Conservation (phyloP, 1,140 invertebrate genomes). For the Bradynema listronoti region DNA sequence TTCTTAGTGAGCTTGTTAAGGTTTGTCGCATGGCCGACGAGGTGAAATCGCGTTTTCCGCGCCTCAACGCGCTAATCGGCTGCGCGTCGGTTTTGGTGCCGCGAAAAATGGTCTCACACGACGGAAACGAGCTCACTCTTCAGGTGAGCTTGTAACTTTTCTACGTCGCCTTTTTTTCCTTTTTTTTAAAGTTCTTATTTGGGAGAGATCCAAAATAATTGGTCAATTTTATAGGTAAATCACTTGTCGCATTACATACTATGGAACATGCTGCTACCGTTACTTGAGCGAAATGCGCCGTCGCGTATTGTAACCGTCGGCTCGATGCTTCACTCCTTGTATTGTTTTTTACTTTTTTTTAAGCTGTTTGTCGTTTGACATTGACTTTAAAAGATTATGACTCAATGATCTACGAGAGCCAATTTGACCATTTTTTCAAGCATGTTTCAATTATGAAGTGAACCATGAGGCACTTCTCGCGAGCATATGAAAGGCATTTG, state of each 20-base stretch:
- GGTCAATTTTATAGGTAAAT: constrained; percentile 34
- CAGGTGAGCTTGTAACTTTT: constrained; percentile 36
- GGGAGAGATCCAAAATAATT: constrained; percentile 1
- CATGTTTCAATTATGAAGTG: too few relatives aligned
- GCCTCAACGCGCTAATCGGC: constrained; percentile 28
- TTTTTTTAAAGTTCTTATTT: background rate
- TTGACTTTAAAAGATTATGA: too few relatives aligned
- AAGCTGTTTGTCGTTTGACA: too few relatives aligned
- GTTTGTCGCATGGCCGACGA: constrained; percentile 33
- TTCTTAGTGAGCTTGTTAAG: too few relatives aligned
- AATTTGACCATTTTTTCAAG: too few relatives aligned
- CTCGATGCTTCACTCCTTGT: constrained; percentile 39
- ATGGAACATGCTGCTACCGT: constrained; percentile 27
- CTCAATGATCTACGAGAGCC: too few relatives aligned
- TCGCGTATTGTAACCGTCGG: constrained; percentile 40
- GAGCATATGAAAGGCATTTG: too few relatives aligned
- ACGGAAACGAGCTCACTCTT: constrained; percentile 37
- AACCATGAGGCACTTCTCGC: too few relatives aligned
- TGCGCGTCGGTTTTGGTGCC: constrained; percentile 34
- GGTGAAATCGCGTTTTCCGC: constrained; percentile 26
- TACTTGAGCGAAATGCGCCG: constrained; percentile 35
- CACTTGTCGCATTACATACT: constrained; percentile 37
- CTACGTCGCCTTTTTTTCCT: too few relatives aligned
- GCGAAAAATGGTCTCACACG: constrained; percentile 15
- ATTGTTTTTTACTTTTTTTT: too few relatives aligned